Conservation (phyloP, 35 echinoderm and acorn worm genomes). For the Acanthaster planci region DNA sequence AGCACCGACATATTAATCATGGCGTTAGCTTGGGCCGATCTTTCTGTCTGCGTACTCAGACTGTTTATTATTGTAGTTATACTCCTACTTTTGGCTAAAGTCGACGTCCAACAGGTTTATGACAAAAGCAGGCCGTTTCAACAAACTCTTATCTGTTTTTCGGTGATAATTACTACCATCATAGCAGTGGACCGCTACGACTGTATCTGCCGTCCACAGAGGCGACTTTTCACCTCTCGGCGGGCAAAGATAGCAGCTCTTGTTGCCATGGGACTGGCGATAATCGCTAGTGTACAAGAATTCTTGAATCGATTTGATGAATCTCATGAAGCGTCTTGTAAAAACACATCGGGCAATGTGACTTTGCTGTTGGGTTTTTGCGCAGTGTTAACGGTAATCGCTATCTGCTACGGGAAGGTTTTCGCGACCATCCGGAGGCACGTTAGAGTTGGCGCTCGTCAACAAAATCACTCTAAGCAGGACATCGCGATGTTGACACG, state of each 20-base stretch:
- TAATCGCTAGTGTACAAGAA: not conserved
- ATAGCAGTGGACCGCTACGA: not conserved
- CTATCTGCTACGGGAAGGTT: not conserved
- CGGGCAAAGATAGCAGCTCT: not conserved
- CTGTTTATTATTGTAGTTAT: no score
- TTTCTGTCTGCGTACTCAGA: no score
- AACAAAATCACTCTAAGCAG: no score
- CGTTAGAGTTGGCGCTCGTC: not conserved
- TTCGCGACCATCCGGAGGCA: not conserved
- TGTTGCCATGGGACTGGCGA: not conserved
- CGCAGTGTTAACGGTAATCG: no score
- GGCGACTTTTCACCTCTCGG: not conserved
- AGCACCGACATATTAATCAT: no score
- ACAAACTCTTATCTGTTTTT: not conserved
- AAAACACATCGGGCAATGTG: no score
- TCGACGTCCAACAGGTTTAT: no score
- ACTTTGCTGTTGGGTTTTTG: no score
- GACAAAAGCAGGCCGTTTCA: no score
- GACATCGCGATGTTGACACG: no score
- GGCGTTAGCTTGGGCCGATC: no score
- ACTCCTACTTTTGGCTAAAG: no score
- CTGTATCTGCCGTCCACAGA: constrained; percentile 2
- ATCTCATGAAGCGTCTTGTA: not conserved
- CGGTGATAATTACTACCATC: not conserved
- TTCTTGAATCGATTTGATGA: not conserved